Percentiles rank a stretch among this genome's conserved stretches.
Evolutionary conservation across 2,888 invertebrate genomes (phyloP).

Genomic region (Xestia rhomboidea): DNA sequence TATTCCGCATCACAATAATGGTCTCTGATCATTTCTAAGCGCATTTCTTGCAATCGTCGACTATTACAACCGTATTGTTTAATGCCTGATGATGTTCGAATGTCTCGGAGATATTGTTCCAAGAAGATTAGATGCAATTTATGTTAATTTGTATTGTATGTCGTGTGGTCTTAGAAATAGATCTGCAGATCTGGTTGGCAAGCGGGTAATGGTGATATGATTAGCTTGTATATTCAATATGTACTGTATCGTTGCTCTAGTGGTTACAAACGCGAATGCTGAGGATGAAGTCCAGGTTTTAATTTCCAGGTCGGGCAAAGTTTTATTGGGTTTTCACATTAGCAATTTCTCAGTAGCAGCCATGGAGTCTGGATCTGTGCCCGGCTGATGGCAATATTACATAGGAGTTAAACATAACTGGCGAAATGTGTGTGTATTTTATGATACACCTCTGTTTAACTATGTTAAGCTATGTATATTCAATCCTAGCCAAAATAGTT

Average conservation of each 20-base stretch:
- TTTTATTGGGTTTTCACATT: no score
- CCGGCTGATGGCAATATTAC: no score
- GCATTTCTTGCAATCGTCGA: slow-evolving; percentile 81
- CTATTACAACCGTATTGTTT: slow-evolving; percentile 69
- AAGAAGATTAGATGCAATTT: slow-evolving; percentile 65
- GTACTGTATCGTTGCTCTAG: no score
- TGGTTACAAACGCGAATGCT: no score
- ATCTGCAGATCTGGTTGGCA: slow-evolving; percentile 26
- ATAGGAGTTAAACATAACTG: no score
- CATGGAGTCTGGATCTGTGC: no score
- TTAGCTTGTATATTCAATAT: slow-evolving; percentile 29
- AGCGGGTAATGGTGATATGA: slow-evolving; percentile 26
- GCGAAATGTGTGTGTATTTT: no score
- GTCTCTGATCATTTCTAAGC: slow-evolving; percentile 83
- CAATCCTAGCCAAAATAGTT: background rate
- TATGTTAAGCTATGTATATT: slow-evolving; percentile 1
- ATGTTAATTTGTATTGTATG: slow-evolving; percentile 62
- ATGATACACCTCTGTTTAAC: no score
- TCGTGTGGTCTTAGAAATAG: slow-evolving; percentile 51
- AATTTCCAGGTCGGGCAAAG: no score
- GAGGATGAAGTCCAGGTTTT: no score
- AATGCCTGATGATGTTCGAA: slow-evolving; percentile 66
- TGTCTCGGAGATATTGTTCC: slow-evolving; percentile 64
- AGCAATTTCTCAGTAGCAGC: no score
- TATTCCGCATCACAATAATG: slow-evolving; percentile 89